Conservation (phyloP, 2,113 vertebrate genomes). For the Blennius ocellaris region DNA sequence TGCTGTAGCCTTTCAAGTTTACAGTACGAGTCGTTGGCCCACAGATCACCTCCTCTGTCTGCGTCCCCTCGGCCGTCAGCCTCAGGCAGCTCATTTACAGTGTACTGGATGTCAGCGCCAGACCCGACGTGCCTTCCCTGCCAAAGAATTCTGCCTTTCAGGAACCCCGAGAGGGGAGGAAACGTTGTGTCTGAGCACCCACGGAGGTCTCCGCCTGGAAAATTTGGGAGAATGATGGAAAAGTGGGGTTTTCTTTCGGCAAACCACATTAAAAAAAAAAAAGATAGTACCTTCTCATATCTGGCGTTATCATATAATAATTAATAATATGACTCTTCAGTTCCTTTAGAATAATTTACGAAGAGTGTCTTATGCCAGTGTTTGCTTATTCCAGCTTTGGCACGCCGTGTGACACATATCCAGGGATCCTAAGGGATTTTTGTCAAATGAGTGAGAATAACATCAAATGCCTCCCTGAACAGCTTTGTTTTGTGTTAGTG, state of each 20-base stretch:
- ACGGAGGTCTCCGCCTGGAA: constrained; percentile 38
- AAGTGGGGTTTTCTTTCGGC: constrained; percentile 7
- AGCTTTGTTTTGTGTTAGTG: no score
- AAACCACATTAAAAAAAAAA: constrained; percentile 19
- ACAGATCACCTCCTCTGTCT: constrained; percentile 18
- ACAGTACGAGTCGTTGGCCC: constrained; percentile 21
- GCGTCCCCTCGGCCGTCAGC: constrained; percentile 3
- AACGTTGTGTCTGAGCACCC: constrained; percentile 46
- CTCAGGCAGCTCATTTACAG: constrained; percentile 42
- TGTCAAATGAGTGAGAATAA: no score
- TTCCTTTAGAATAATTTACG: no score
- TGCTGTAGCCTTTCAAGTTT: constrained; percentile 48
- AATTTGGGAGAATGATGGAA: constrained; percentile 44
- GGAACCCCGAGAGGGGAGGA: constrained; percentile 21
- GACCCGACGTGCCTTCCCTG: constrained; percentile 28
- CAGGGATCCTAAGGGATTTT: no score
- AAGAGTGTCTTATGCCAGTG: no score
- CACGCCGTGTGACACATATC: no score
- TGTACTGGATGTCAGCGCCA: constrained; percentile 25
- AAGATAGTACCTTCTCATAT: constrained; percentile 28
- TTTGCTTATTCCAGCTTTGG: no score
- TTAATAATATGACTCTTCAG: no score
- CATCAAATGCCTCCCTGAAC: no score
- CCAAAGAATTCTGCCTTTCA: constrained; percentile 63
- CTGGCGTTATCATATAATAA: constrained; percentile 18